Evolutionary conservation across 2,797 vertebrate species (phyloP).

Genomic region (Halcyon badia): DNA sequence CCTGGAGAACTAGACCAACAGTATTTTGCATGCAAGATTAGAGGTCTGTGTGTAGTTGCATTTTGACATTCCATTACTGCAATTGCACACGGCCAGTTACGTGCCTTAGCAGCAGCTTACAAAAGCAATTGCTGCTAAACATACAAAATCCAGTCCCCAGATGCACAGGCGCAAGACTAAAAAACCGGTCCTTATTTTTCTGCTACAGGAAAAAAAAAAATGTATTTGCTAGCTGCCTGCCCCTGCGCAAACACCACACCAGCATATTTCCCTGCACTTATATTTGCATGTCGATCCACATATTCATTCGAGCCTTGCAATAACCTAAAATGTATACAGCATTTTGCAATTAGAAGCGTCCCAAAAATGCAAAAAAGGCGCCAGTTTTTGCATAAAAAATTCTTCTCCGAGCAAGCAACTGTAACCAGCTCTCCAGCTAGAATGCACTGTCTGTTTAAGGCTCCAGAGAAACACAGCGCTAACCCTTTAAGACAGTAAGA

Average conservation of each 20-base stretch:
- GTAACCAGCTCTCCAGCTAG: conserved; percentile 1
- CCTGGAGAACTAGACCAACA: conserved; percentile 36
- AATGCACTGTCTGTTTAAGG: conserved; percentile 34
- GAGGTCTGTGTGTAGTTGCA: conserved; percentile 45
- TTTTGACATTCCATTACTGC: conserved; percentile 68
- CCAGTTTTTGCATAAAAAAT: conserved; percentile 11
- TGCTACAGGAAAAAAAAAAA: conserved; percentile 33
- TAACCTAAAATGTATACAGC: conserved; percentile 3
- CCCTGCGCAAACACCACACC: conserved; percentile 39
- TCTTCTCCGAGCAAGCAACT: conserved; percentile 22
- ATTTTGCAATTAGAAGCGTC: conserved; percentile 49
- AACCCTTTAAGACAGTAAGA: conserved; percentile 63
- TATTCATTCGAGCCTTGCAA: conserved; percentile 38
- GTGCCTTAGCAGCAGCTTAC: conserved; percentile 66
- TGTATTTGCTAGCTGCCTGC: conserved; percentile 15
- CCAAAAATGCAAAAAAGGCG: conserved; percentile 57
- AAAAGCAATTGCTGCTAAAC: conserved; percentile 66
- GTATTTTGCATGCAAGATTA: conserved; percentile 68
- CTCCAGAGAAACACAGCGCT: conserved; percentile 14
- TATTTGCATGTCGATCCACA: conserved; percentile 26
- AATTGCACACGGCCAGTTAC: conserved; percentile 63
- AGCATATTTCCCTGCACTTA: neutral
- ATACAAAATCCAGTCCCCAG: conserved; percentile 56
- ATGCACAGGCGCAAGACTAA: conserved; percentile 20
- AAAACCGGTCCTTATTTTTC: conserved; percentile 62